Conservation (phyloP, 1,140 invertebrate genomes). For the Drosophila baimaii region DNA sequence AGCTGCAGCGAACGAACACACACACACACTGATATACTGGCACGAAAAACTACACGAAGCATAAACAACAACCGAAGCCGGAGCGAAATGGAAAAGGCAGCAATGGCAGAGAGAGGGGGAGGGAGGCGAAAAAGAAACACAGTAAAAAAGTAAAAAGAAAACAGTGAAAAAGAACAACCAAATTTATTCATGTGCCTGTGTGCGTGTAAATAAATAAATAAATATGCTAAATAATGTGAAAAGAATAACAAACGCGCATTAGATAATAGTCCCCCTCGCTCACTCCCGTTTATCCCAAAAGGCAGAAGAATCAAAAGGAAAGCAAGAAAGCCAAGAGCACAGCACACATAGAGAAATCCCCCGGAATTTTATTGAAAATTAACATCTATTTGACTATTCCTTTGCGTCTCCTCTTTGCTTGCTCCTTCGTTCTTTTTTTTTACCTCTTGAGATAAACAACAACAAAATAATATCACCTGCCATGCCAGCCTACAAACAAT, state of each 20-base stretch:
- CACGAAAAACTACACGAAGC: constrained; percentile 76
- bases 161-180: constrained; percentile 18
- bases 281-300: too few relatives aligned
- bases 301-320: constrained; percentile 7
- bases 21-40: constrained; percentile 29
- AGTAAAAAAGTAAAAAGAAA: constrained; percentile 7
- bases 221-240: constrained; percentile 79
- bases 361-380: constrained; percentile 30
- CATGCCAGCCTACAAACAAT: constrained; percentile 28
- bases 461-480: constrained; percentile 38
- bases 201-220: constrained; percentile 61
- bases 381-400: constrained; percentile 41
- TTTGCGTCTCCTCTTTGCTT: constrained; percentile 12
- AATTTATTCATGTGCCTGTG: constrained; percentile 25
- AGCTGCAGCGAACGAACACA: constrained; percentile 21
- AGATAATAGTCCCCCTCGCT: constrained; percentile 63
- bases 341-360: constrained; percentile 17
- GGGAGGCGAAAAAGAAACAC: constrained; percentile 39
- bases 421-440: constrained; percentile 19
- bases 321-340: constrained; percentile 17
- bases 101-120: too few relatives aligned
- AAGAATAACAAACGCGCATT: constrained; percentile 74
- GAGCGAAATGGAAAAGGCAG: constrained; percentile 28
- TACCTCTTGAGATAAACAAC: constrained; percentile 3
- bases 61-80: constrained; percentile 71